A percentile compares a stretch with the other conserved stretches of the same genome.
phyloP scores from a whole-genome alignment of 2,113 vertebrate genomes.

The Seriola aureovittata region DNA sequence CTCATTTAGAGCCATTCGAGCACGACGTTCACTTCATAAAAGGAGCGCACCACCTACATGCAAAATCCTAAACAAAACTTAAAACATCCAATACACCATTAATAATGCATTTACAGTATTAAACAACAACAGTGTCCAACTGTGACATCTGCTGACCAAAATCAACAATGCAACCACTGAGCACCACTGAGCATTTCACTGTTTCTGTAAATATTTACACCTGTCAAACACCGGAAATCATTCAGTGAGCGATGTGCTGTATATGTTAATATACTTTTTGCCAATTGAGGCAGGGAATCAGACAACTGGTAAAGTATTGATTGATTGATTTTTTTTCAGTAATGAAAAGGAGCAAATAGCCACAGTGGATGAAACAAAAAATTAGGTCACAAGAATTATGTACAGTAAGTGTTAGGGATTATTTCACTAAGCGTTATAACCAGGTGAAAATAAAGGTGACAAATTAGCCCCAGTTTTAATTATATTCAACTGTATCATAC shows the following conservation, averaged over 20 bases:
- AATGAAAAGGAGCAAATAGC: conserved; percentile 1
- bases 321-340: not conserved
- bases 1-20: not conserved
- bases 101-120: not conserved
- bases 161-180: conserved; percentile 9
- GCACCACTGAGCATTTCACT: not conserved
- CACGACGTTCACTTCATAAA: not conserved
- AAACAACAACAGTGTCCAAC: conserved; percentile 21
- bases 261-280: not conserved
- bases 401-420: not conserved
- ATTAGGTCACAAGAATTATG: not conserved
- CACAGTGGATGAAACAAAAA: not conserved
- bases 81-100: too few relatives aligned
- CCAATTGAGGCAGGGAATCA: conserved; percentile 15
- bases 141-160: conserved; percentile 60
- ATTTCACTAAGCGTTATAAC: not conserved
- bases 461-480: conserved; percentile 7
- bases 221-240: not conserved
- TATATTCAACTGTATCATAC: not conserved
- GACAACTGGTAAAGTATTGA: not conserved
- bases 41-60: not conserved
- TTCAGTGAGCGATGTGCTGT: not conserved
- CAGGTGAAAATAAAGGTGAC: not conserved
- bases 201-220: not conserved
- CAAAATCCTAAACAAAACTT: not conserved